These are phyloP conservation scores for Acyrthosiphon pisum DNA, from an alignment of 1,140 invertebrate species.

Conservation along the genomic window DNA sequence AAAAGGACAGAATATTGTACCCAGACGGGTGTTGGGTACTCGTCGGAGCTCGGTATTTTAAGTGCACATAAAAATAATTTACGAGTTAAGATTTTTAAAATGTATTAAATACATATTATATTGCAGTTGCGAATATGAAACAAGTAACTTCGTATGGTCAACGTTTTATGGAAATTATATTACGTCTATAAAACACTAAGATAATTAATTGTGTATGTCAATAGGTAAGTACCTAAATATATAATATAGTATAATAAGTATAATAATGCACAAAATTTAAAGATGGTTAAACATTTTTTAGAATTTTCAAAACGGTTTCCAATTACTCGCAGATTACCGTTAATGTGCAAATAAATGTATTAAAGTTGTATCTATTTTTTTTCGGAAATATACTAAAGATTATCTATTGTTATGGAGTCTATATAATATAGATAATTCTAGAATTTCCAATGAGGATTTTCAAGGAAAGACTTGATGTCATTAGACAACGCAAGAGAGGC, in stretches of 20 bases:
- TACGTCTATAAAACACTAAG: not conserved
- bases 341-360: not conserved
- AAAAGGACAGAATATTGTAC: not conserved
- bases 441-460: no score
- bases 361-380: not conserved
- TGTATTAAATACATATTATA: not conserved
- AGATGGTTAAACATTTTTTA: not conserved
- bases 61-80: constrained; percentile 8
- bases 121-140: not conserved
- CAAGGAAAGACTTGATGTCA: not conserved
- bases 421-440: no score
- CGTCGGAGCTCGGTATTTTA: not conserved
- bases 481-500: not conserved
- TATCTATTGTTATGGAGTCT: not conserved
- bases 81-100: not conserved
- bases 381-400: not conserved
- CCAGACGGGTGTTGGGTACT: not conserved
- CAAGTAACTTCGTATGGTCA: not conserved
- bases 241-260: no score
- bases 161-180: not conserved
- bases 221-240: no score
- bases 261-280: not conserved
- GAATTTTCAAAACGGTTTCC: not conserved
- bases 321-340: not conserved
- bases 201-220: not conserved